Conservation (phyloP, 2,797 vertebrate genomes). For the Pygocentrus nattereri region DNA sequence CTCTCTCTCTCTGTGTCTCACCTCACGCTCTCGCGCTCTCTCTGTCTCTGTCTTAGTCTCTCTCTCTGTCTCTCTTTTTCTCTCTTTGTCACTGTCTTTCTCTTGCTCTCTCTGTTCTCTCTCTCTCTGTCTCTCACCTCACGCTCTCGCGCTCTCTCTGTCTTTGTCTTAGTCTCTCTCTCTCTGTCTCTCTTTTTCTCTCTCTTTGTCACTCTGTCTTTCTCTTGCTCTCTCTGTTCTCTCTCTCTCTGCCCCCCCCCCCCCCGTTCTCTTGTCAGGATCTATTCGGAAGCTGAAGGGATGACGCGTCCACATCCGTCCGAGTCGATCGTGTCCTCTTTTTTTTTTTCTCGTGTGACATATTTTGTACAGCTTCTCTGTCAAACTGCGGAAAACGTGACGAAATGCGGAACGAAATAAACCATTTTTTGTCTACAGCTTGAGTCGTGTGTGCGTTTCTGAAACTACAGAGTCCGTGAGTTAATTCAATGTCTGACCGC, state of each 20-base stretch:
- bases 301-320: slow-evolving; percentile 52
- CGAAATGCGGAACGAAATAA: slow-evolving; percentile 47
- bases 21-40: no score
- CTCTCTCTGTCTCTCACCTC: no score
- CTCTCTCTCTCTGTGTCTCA: no score
- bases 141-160: no score
- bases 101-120: neutral
- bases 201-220: no score
- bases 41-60: no score
- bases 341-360: slow-evolving; percentile 46
- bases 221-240: no score
- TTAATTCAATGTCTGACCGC: no score
- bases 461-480: neutral
- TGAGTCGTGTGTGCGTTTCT: neutral
- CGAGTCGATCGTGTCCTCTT: slow-evolving; percentile 53
- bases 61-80: no score
- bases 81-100: no score
- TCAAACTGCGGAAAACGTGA: slow-evolving; percentile 48
- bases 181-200: no score
- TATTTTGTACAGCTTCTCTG: slow-evolving; percentile 60
- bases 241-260: neutral
- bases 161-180: no score
- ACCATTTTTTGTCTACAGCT: slow-evolving; percentile 55
- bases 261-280: slow-evolving; percentile 54
- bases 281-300: slow-evolving; percentile 56